Base-by-base conservation (phyloP, 2,888 invertebrate genomes). In the Rotaria magnacalcarata region DNA sequence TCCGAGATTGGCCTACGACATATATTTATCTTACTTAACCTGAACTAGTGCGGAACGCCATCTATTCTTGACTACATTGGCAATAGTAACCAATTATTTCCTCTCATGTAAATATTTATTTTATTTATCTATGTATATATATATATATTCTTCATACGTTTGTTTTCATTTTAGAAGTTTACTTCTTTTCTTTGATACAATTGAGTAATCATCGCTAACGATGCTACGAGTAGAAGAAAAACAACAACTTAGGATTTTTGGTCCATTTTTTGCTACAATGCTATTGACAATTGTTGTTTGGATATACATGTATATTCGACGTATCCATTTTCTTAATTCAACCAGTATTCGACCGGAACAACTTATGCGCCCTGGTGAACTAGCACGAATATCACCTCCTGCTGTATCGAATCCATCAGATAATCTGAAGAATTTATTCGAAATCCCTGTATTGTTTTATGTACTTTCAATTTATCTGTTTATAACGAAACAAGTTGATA, bases 401-500 rank as follows among this genome's bases (percentile, higher is more conserved):
- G 67, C 5, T 19, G 67, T 67, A 34, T 27, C 34, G 14, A 67
- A 67, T 67, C 67, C 67, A 67, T 67, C 67, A 34, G 67, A 67
- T 67, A 67, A 67, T 67, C 27, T 67, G 5, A 67, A 67, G 16
- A 67, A 67, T 67, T 67, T 67, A 67, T 67, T 67, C 19, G 67
- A 67, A 67, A 34, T 67, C 0, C 67, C 67, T 34, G 19, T 67
- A 27, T 41, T 67, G 8, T 67, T 67, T 19, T 67, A 67, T 34
- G 67, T 16, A 34, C 16, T 67, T 16, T 19, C 67, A 67, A 5
- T 67, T 16, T 67, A 67, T 41, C 34, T 67, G n/a, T 67, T 67
- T 34, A 34, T 67, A 4, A 67, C 67, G 5, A 34, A 16, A 19
- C 67, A 67, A 67, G 67, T 67, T 8, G 67, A 67, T 41, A 6